phyloP scores from a whole-genome alignment of 2,888 invertebrate species.

The Dascillus cervinus region DNA sequence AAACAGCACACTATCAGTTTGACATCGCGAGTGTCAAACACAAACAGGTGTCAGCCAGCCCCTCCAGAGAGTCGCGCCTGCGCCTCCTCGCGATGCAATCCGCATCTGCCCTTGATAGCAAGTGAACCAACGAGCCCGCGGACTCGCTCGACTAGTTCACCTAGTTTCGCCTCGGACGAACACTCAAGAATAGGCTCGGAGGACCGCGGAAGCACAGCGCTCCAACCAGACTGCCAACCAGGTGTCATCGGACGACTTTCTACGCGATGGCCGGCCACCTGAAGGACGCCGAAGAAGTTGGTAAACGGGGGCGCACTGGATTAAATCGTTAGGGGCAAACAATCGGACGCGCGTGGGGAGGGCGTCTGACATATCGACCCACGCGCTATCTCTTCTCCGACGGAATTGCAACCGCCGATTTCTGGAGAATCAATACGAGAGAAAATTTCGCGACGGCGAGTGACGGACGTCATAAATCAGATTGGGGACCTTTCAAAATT shows the following conservation, averaged over 20 bases:
- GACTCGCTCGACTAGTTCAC: conserved; percentile 19
- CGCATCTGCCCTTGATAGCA: conserved; percentile 34
- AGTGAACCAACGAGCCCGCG: conserved; percentile 27
- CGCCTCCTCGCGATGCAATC: conserved; percentile 17
- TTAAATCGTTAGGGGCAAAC: conserved; percentile 17
- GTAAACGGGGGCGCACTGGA: conserved; percentile 16
- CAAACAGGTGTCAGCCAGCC: conserved; percentile 30
- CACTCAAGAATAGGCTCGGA: too few relatives aligned
- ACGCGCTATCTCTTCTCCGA: conserved; percentile 8
- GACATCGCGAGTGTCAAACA: conserved; percentile 27
- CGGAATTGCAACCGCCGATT: conserved; percentile 8
- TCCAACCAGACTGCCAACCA: too few relatives aligned
- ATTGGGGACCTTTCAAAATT: too few relatives aligned
- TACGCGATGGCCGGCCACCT: conserved; percentile 11
- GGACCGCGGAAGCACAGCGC: not conserved
- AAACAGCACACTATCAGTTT: conserved; percentile 29
- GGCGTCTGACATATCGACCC: conserved; percentile 17
- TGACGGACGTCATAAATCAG: too few relatives aligned
- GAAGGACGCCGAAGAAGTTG: conserved; percentile 17
- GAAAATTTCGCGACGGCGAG: too few relatives aligned
- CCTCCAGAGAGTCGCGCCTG: conserved; percentile 22
- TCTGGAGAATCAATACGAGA: not conserved
- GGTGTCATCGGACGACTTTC: conserved; percentile 25
- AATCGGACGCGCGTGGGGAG: conserved; percentile 13
- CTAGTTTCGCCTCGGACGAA: conserved; percentile 21